Percentiles rank a stretch among this genome's conserved stretches.
phyloP scores from a whole-genome alignment of 2,113 vertebrate genomes.

The Thomomys bottae region DNA sequence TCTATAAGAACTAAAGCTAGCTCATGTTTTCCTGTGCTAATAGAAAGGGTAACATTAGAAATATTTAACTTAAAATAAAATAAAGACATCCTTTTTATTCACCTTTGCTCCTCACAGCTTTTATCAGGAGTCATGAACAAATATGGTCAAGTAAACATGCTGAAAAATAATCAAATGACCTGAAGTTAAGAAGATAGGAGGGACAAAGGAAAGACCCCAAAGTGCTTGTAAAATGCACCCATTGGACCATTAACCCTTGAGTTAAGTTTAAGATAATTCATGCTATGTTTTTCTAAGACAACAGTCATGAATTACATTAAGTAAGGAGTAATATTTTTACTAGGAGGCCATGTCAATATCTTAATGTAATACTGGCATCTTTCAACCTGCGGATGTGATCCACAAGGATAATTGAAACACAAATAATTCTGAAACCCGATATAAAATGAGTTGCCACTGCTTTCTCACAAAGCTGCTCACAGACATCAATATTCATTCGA shows the following conservation, averaged over 20 bases:
- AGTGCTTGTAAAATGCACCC: slow-evolving; percentile 33
- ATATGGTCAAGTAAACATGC: slow-evolving; percentile 38
- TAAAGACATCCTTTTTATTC: not conserved
- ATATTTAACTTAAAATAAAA: not conserved
- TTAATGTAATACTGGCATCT: not conserved
- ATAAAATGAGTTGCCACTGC: not conserved
- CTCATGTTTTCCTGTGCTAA: not conserved
- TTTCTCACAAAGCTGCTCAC: not conserved
- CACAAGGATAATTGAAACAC: slow-evolving; percentile 33
- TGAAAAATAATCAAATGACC: slow-evolving; percentile 44
- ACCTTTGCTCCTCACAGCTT: not conserved
- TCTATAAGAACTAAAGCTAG: not conserved
- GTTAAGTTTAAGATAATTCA: not conserved
- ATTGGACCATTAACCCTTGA: slow-evolving; percentile 51
- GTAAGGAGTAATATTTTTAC: not conserved
- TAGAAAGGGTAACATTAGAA: not conserved
- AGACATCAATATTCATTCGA: not conserved
- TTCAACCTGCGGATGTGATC: not conserved
- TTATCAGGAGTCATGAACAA: not conserved
- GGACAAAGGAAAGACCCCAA: not conserved
- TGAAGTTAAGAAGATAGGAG: slow-evolving; percentile 12
- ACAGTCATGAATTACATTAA: not conserved
- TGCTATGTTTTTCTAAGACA: slow-evolving; percentile 44
- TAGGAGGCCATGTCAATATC: not conserved
- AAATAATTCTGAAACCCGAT: slow-evolving; percentile 48